Percentiles rank a stretch among this genome's conserved stretches.
These are phyloP conservation scores for Hippocampus guttulatus DNA, from an alignment of 2,113 vertebrate species.

Conservation along the genomic window DNA sequence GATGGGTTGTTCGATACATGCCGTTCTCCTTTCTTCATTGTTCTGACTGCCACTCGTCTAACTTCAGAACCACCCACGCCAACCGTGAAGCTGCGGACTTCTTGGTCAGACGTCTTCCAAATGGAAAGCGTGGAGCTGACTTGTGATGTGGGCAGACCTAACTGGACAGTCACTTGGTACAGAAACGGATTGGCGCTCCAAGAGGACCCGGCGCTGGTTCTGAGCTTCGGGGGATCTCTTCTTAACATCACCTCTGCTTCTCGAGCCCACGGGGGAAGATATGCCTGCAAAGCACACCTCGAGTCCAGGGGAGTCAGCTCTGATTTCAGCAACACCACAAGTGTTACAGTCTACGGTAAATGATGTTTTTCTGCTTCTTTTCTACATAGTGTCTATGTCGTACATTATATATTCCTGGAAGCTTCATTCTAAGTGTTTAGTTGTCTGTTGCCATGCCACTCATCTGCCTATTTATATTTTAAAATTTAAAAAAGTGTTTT, in stretches of 20 bases:
- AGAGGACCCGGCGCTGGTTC: accelerated
- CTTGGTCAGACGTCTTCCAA: conserved; percentile 42
- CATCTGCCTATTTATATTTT: no score
- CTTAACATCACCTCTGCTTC: conserved; percentile 9
- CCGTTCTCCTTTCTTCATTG: background rate
- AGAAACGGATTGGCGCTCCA: background rate
- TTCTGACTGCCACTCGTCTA: background rate
- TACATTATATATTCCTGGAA: background rate
- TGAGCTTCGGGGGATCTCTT: accelerated
- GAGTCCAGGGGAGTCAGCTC: background rate
- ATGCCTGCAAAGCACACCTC: conserved; percentile 26
- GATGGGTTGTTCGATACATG: background rate
- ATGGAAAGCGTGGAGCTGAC: conserved; percentile 9
- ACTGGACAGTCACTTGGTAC: conserved; percentile 39
- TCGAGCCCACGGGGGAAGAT: background rate
- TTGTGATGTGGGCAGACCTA: background rate
- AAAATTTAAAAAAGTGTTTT: no score
- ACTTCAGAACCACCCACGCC: conserved; percentile 42
- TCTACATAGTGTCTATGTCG: background rate
- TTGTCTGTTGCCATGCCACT: no score
- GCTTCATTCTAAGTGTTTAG: no score
- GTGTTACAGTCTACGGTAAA: conserved; percentile 31
- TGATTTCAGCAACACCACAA: conserved; percentile 8
- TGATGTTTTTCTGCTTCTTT: background rate
- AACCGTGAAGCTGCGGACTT: background rate